Evolutionary conservation across 2,797 vertebrate genomes (phyloP), one percentile per base, ranked within the genome.

Genomic region (Hybognathus amarus): DNA sequence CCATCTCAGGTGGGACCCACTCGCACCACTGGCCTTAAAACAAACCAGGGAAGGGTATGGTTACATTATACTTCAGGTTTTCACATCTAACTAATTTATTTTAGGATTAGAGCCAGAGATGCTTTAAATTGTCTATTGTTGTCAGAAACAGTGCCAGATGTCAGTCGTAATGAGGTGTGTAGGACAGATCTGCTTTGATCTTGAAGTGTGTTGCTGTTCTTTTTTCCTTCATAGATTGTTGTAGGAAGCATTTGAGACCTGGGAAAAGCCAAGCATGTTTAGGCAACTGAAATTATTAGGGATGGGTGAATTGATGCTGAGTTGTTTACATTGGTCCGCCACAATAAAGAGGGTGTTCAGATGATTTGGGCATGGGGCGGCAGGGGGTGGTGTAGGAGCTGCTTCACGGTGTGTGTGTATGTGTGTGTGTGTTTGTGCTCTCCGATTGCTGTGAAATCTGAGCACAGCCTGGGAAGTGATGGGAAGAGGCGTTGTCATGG

Each of bases 401-500:
- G 24, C 56, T 22, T 54, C 36, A 54, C 17, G 3, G 45, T 76
- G 79, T 78, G 22, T 20, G 27, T 30, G 64, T n/a, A 42, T 36
- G 18, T 45, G 42, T 80, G 15, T 80, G 24, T 45, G 50, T 74
- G 27, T 54, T 17, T 47, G 22, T 36, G 81, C 30, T 79, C 77
- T 87, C 64, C 50, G 30, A 50, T 79, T 73, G 82, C 82, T 83
- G 80, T 85, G 88, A 88, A 87, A 89, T 87, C 77, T 83, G 86
- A 89, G 86, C 81, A 71, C 77, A 79, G 68, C 59, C 85, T 45
- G 77, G 84, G 83, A 88, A 86, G 66, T 88, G 82, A 89, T 74
- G 84, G 84, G 83, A 81, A 83, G 77, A 85, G 79, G 52, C 56
- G 89, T 90, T 90, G 64, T 86, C 82, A 89, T 90, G 88, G 89